Base-by-base conservation (phyloP, 2,888 invertebrate genomes). In the Heliconius hortense region DNA sequence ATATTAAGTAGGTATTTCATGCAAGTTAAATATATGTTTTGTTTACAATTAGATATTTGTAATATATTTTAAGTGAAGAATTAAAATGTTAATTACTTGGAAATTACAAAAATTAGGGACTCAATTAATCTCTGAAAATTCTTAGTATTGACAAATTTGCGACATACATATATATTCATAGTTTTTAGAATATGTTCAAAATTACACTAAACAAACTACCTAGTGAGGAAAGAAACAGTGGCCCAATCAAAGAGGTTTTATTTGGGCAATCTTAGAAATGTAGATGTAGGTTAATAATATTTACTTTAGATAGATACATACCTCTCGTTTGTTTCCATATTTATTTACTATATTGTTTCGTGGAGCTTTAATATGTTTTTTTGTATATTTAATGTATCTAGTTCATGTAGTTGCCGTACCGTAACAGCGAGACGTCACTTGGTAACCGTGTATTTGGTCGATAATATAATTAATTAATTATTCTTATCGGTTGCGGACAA, bases 401-500 rank as follows among this genome's bases (percentile, higher is more conserved):
- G 24, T 66, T n/a, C 39, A 39, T 11, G 7, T 39, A 39, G 13
- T 24, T 39, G 21, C 4, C 39, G 13, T 39, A 66, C 66, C 69
- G 15, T 13, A 56, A 24, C 56, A 35, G 31, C n/a, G 31, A 69
- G 7, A 59, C 48, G 74, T 75, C 59, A 64, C 77, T 75, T 60
- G 64, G 77, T 75, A 75, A 77, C 75, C 56, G n/a, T 68, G 59
- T 64, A 48, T 69, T 66, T 62, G 24, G 24, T 48, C 72, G 26
- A 72, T 77, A 75, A 71, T 71, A 56, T 8, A 56, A 56, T 56
- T 56, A 67, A 72, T 77, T 72, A 69, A 26, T 69, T 69, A 21
- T 43, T 43, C 24, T 66, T 66, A 66, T 66, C 39, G 66, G 24
- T 26, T 66, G 66, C n/a, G 24, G 66, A 39, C 39, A 39, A 43